These are phyloP conservation scores for Lepidostoma basale DNA, from an alignment of 1,140 invertebrate genomes.

Conservation along the genomic window DNA sequence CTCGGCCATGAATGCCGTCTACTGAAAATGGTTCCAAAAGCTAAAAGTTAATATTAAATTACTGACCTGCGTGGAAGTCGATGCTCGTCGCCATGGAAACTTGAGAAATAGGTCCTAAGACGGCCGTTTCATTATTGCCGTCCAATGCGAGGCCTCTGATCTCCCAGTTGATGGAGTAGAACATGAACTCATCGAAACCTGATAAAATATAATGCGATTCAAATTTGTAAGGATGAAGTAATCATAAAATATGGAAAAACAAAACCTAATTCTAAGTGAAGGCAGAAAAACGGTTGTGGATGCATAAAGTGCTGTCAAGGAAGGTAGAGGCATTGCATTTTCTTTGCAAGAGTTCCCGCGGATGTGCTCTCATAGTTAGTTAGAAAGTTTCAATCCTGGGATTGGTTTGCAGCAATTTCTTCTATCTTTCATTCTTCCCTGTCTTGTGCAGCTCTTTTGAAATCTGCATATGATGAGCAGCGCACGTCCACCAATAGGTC, in stretches of 20 bases:
- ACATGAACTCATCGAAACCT: constrained; percentile 69
- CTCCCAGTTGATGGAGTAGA: constrained; percentile 79
- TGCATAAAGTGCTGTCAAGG: too few relatives aligned
- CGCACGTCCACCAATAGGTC: too few relatives aligned
- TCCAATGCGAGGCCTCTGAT: constrained; percentile 72
- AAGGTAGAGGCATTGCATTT: too few relatives aligned
- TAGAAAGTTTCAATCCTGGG: too few relatives aligned
- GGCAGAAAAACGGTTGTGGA: not conserved
- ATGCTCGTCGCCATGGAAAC: constrained; percentile 76
- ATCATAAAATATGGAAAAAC: not conserved
- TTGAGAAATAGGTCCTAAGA: constrained; percentile 78
- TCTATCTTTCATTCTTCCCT: too few relatives aligned
- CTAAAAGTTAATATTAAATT: not conserved
- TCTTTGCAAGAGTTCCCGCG: too few relatives aligned
- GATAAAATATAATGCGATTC: too few relatives aligned
- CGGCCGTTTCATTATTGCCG: constrained; percentile 54
- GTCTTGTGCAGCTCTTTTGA: too few relatives aligned
- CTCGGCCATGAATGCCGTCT: too few relatives aligned
- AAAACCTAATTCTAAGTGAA: not conserved
- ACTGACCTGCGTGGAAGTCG: constrained; percentile 73
- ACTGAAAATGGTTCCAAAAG: too few relatives aligned
- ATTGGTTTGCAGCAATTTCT: too few relatives aligned
- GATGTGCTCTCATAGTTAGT: not conserved
- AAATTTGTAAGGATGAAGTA: not conserved
- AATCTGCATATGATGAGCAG: too few relatives aligned